Percentiles rank a stretch among this genome's conserved stretches.
Conservation (phyloP, 2,888 invertebrate species). For the Eupithecia tripunctaria region DNA sequence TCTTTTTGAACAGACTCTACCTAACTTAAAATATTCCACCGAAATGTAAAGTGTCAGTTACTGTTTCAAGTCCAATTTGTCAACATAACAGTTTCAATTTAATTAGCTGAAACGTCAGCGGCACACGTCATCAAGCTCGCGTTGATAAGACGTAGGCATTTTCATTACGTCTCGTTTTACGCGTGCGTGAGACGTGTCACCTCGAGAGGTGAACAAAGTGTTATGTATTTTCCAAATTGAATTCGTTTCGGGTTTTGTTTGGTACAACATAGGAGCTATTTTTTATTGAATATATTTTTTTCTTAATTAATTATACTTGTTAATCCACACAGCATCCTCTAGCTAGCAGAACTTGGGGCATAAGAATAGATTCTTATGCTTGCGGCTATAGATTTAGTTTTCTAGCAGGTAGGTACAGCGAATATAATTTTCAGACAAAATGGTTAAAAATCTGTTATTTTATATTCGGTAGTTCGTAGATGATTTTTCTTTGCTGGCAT, state of each 20-base stretch:
- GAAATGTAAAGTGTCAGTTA: background rate
- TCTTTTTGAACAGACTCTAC: too few species aligned
- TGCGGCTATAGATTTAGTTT: too few species aligned
- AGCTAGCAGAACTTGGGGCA: too few species aligned
- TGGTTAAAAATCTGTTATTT: background rate
- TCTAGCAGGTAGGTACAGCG: too few species aligned
- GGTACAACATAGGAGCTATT: background rate
- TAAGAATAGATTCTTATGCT: too few species aligned
- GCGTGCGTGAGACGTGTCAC: background rate
- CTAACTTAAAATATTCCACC: background rate
- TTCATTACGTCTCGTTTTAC: conserved; percentile 10
- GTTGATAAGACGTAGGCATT: conserved; percentile 6
- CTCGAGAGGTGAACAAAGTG: background rate
- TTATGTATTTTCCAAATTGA: conserved; percentile 2
- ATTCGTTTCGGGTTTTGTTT: background rate
- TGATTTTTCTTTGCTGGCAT: too few species aligned
- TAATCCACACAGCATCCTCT: too few species aligned
- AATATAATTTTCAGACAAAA: background rate
- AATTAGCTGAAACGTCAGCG: conserved; percentile 9
- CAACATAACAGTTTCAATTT: conserved; percentile 11
- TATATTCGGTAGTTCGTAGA: background rate
- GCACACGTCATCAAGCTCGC: background rate
- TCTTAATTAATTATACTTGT: too few species aligned
- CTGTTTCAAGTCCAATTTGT: conserved; percentile 20
- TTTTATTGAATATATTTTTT: background rate